Base-by-base conservation (phyloP, 2,113 vertebrate genomes). In the Spea multiplicata region DNA sequence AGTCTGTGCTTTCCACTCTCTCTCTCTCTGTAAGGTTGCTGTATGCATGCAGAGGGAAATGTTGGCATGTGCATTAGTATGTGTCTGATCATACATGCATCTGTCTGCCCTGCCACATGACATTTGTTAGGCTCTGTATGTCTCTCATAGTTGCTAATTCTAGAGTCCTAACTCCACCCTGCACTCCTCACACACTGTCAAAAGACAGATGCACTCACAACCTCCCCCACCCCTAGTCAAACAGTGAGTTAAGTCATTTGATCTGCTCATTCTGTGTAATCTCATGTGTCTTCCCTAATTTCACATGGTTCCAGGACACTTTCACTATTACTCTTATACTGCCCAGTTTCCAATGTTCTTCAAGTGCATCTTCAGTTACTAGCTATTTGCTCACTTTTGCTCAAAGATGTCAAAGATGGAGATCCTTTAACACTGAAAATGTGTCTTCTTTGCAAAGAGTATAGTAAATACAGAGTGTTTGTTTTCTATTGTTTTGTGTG, bases 41-140 rank as follows among this genome's bases (percentile, higher is more conserved):
- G 50, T 53, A 53, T 53, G 30, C 30, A 30, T 30, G 30, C 30
- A 30, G 30, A 30, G 30, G 30, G 2, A 30, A 30, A 30, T 30
- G 30, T 30, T 30, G 30, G 30, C 30, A 30, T 30, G 30, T 30
- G 30, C 30, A 30, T 30, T 30, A 8, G 10, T 13, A 9, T 59
- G 55, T 59, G 55, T 10, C 55, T 52, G 9, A 10, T 52, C 14
- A 13, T 59, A 59, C 10, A 59, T 59, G 10, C 14, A 13, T 59
- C 55, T 59, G 50, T 52, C 55, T 59, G 55, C 55, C 55, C 10
- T 59, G 55, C 55, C 55, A 59, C 55, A 59, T 59, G 55, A 59
- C 55, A 59, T 9, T 9, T 59, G 55, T 59, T 59, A 59, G 55
- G 9, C 50, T 7, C 6, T 52, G 9, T 52, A 52, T 59, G 55